Evolutionary conservation across 2,888 invertebrate species (phyloP).

Genomic region (Agrotis ipsilon): DNA sequence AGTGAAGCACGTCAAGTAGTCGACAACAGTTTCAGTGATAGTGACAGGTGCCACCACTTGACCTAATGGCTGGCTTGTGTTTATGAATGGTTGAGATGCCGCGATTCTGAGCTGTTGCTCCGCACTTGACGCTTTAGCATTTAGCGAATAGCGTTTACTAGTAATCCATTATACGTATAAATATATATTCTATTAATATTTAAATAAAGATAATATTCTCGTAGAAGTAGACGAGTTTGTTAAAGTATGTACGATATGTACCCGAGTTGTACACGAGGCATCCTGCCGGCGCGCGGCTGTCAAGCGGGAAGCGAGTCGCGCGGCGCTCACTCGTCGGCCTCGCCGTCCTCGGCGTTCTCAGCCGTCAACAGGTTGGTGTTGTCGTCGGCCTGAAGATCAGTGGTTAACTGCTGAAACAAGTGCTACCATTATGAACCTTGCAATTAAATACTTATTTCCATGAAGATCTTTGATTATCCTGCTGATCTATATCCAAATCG

Average conservation of each 20-base stretch:
- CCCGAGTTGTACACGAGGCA: constrained; percentile 78
- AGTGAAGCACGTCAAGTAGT: constrained; percentile 34
- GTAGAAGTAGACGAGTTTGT: constrained; percentile 54
- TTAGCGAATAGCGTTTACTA: constrained; percentile 48
- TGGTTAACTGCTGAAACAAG: constrained; percentile 84
- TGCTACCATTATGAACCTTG: constrained; percentile 44
- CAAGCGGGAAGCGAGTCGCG: constrained; percentile 75
- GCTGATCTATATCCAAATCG: too few relatives aligned
- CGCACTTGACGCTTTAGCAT: constrained; percentile 39
- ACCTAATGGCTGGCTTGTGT: constrained; percentile 50
- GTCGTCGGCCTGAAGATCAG: constrained; percentile 87
- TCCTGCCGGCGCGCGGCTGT: constrained; percentile 70
- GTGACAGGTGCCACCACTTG: constrained; percentile 50
- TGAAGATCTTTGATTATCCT: background rate
- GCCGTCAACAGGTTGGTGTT: constrained; percentile 88
- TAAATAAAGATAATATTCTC: constrained; percentile 46
- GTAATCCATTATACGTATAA: constrained; percentile 56
- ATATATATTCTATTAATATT: constrained; percentile 60
- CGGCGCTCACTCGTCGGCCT: constrained; percentile 77
- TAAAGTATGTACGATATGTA: constrained; percentile 67
- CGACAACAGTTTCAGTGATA: constrained; percentile 40
- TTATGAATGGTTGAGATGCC: constrained; percentile 34
- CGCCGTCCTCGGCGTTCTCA: constrained; percentile 86
- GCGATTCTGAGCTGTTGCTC: constrained; percentile 29
- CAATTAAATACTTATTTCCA: background rate